Conservation (phyloP, 1,140 invertebrate genomes). For the Tetraneura akinire region DNA sequence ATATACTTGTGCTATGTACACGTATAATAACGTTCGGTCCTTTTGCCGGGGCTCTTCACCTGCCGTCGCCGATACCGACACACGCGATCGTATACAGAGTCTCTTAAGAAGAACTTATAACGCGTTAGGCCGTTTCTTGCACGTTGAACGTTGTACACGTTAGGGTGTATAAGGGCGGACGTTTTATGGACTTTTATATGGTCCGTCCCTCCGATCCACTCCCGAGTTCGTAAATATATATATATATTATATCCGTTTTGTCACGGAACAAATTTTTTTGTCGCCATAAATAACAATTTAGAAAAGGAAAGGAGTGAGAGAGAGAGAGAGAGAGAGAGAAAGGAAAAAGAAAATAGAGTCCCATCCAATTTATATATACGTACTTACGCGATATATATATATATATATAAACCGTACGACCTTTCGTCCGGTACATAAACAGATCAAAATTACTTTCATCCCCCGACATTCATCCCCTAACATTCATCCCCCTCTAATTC, state of each 20-base stretch:
- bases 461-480: background rate
- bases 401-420: background rate
- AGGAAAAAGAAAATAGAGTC: constrained; percentile 7
- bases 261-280: constrained; percentile 23
- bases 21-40: constrained; percentile 5
- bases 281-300: constrained; percentile 45
- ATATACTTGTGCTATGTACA: background rate
- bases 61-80: no score
- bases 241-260: background rate
- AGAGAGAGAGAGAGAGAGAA: background rate
- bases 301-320: background rate
- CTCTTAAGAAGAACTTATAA: constrained; percentile 48
- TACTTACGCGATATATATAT: no score
- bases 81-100: background rate
- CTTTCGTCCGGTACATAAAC: constrained; percentile 17
- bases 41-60: background rate
- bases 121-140: constrained; percentile 5
- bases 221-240: no score
- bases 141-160: no score
- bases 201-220: no score
- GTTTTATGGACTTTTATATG: constrained; percentile 43
- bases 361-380: no score
- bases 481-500: background rate
- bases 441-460: constrained; percentile 25
- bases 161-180: no score